These are phyloP conservation scores for Agelastica alni DNA, from an alignment of 2,888 invertebrate species.

Conservation along the genomic window DNA sequence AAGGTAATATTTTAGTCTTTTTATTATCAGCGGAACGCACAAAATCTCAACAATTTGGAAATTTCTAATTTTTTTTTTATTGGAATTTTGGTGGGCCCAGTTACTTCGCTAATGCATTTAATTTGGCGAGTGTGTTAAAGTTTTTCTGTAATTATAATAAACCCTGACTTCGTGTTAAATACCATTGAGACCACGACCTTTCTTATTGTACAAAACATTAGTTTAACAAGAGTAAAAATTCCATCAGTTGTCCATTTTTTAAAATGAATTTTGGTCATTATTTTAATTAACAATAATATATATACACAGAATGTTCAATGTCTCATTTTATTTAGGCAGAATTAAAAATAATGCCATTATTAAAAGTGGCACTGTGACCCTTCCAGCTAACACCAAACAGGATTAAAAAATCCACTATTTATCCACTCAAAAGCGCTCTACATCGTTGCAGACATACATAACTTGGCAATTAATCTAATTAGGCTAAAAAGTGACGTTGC, in stretches of 20 bases:
- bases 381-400: background rate
- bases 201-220: no score
- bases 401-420: constrained; percentile 5
- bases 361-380: background rate
- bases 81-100: no score
- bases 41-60: background rate
- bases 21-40: constrained; percentile 38
- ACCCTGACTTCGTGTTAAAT: no score
- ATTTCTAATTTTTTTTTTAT: no score
- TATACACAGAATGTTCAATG: background rate
- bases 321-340: background rate
- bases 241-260: no score
- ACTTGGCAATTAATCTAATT: constrained; percentile 31
- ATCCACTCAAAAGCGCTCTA: constrained; percentile 17
- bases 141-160: no score
- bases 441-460: constrained; percentile 19
- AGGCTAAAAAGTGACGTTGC: constrained; percentile 29
- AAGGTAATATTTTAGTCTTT: constrained; percentile 51
- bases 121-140: no score
- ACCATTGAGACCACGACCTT: no score
- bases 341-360: background rate
- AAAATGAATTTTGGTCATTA: background rate
- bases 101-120: no score
- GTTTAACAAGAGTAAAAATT: no score
- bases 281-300: no score